Evolutionary conservation across 1,140 invertebrate genomes (phyloP).

Genomic region (Tetranychus urticae): DNA sequence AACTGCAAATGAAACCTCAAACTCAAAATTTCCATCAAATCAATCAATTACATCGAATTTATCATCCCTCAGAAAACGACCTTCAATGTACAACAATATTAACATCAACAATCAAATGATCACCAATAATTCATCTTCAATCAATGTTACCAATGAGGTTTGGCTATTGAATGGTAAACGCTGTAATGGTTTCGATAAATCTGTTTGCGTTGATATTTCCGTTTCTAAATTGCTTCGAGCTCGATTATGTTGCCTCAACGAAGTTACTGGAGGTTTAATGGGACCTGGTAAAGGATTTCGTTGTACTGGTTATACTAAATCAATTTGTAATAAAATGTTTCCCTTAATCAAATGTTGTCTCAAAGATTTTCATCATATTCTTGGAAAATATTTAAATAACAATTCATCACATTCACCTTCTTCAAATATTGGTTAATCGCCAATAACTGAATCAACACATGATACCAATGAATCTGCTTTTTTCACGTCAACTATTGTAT

Average conservation of each 20-base stretch:
- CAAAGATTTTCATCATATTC: constrained; percentile 1
- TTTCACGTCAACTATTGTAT: too few species aligned
- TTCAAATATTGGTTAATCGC: too few species aligned
- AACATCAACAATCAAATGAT: too few species aligned
- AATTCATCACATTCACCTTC: neutral
- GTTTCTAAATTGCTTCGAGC: constrained; percentile 1
- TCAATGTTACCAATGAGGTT: neutral
- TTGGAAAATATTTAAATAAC: neutral
- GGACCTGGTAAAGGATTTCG: neutral
- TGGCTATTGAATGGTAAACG: neutral
- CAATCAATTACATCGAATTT: too few species aligned
- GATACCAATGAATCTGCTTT: too few species aligned
- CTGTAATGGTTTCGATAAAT: neutral
- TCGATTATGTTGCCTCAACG: constrained; percentile 4
- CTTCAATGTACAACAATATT: too few species aligned
- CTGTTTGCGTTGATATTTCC: constrained; percentile 3
- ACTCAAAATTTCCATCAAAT: too few species aligned
- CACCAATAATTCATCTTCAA: too few species aligned
- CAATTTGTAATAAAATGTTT: neutral
- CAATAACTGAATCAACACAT: too few species aligned
- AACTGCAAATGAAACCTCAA: too few species aligned
- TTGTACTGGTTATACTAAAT: neutral
- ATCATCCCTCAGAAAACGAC: too few species aligned
- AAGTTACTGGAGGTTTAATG: neutral
- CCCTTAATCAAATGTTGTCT: constrained; percentile 3